Evolutionary conservation across 2,797 vertebrate genomes (phyloP).

Genomic region (Sebastes hubbsi): DNA sequence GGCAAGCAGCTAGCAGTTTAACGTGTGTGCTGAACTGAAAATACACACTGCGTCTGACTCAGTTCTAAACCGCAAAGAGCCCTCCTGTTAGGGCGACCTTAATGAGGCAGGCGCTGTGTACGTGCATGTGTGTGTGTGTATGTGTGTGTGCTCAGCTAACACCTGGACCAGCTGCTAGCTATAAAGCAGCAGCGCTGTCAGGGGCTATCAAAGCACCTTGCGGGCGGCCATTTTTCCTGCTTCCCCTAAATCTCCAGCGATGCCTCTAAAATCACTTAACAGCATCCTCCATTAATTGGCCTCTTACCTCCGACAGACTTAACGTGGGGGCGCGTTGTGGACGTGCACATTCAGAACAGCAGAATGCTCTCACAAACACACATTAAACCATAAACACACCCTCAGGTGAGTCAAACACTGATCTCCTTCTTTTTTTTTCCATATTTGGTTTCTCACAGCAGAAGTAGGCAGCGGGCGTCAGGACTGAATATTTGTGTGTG

Average conservation of each 20-base stretch:
- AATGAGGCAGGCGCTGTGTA: slow-evolving; percentile 68
- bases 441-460: slow-evolving; percentile 45
- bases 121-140: slow-evolving; percentile 8
- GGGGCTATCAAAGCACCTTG: slow-evolving; percentile 75
- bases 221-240: slow-evolving; percentile 69
- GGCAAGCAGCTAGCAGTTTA: slow-evolving; percentile 47
- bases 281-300: slow-evolving; percentile 74
- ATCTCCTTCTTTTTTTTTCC: slow-evolving; percentile 5
- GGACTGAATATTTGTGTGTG: neutral
- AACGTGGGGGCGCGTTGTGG: slow-evolving; percentile 27
- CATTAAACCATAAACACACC: slow-evolving; percentile 49
- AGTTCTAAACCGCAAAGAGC: slow-evolving; percentile 58
- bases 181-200: slow-evolving; percentile 68
- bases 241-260: slow-evolving; percentile 67
- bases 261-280: slow-evolving; percentile 75
- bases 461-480: slow-evolving; percentile 21
- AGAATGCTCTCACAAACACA: slow-evolving; percentile 43
- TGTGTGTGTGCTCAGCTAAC: slow-evolving; percentile 53
- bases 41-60: slow-evolving; percentile 50
- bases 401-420: slow-evolving; percentile 60
- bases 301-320: slow-evolving; percentile 51
- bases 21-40: slow-evolving; percentile 58
- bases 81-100: slow-evolving; percentile 59
- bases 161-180: slow-evolving; percentile 78
- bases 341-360: slow-evolving; percentile 22